phyloP scores from a whole-genome alignment of 1,140 invertebrate species.

The Laodelphax striatellus region DNA sequence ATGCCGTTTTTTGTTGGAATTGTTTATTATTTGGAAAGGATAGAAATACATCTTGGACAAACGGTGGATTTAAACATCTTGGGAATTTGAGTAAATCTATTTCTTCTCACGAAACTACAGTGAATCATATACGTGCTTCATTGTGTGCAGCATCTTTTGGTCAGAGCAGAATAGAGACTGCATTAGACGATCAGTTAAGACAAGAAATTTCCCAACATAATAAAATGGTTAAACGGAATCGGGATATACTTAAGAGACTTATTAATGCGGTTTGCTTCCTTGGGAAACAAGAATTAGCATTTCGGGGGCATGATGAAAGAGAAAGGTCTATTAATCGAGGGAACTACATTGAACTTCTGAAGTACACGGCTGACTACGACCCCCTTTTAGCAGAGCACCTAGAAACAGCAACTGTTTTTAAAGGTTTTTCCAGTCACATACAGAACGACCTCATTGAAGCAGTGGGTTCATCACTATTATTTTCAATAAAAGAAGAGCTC shows the following conservation, averaged over 20 bases:
- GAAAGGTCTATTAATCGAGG: slow-evolving; percentile 21
- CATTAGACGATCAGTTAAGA: not conserved
- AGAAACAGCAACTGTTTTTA: slow-evolving; percentile 7
- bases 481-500: not conserved
- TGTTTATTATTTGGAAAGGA: slow-evolving; percentile 8
- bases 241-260: slow-evolving; percentile 11
- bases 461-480: not conserved
- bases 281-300: slow-evolving; percentile 26
- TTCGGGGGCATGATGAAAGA: slow-evolving; percentile 25
- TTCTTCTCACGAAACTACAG: not conserved
- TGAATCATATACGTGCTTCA: not conserved
- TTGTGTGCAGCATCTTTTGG: no score
- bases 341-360: slow-evolving; percentile 26
- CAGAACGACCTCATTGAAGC: not conserved
- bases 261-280: slow-evolving; percentile 25
- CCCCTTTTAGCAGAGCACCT: slow-evolving; percentile 17
- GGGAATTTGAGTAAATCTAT: not conserved
- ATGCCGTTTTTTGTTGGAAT: slow-evolving; percentile 8
- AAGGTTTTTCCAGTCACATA: not conserved
- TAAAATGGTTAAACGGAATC: slow-evolving; percentile 8
- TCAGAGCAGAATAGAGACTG: not conserved
- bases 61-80: slow-evolving; percentile 5
- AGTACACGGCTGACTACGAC: slow-evolving; percentile 19
- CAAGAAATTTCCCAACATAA: slow-evolving; percentile 2
- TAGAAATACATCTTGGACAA: not conserved